Base-by-base conservation (phyloP, 1,140 invertebrate species). In the Sycophila sp. region DNA sequence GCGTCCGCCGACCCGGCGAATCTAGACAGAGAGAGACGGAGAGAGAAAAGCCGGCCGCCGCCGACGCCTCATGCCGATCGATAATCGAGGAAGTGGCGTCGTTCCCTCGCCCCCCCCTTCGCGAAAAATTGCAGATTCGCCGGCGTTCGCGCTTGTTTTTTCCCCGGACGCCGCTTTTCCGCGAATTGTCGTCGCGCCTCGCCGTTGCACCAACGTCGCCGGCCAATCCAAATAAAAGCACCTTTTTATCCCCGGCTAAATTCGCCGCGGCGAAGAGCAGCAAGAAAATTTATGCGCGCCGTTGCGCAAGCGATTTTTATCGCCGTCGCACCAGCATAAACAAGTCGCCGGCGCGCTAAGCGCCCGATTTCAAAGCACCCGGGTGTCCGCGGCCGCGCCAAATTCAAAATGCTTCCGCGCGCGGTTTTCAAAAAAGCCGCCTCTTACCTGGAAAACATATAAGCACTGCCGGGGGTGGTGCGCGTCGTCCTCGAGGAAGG, bases 391-490 rank as follows among this genome's bases (percentile, higher is more conserved):
- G 42, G 42, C n/a, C 42, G 42, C 42, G 42, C 42, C 42, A 11
- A 22, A 22, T 47, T 17, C 24, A 47, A 47, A 47, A 47, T 47
- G 7, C 4, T 17, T n/a, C 19, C 19, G 42, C 42, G 42, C 19
- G 19, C 42, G 42, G 15, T 42, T 42, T 42, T 42, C 1, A 19
- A 40, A 38, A 10, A 28, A 15, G 32, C 3, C n/a, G n/a, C n/a
- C n/a, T 22, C 63, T 65, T 65, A 65, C 63, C 63, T 65, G 1
- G 63, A 65, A 40, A 65, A 65, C 63, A 42, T 65, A n/a, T 22
- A 62, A 34, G 4, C 19, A 47, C 42, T 30, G 40, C n/a, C 8
- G 3, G 30, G n/a, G 24, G 1, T 19, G 42, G 13, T 22, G 42
- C 10, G 17, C 13, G 42, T n/a, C 28, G 26, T 5, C 47, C 24